Evolutionary conservation across 2,113 vertebrate species (phyloP), one percentile per base, ranked within the genome.

Genomic region (Pseudolaguvia tuberculata): DNA sequence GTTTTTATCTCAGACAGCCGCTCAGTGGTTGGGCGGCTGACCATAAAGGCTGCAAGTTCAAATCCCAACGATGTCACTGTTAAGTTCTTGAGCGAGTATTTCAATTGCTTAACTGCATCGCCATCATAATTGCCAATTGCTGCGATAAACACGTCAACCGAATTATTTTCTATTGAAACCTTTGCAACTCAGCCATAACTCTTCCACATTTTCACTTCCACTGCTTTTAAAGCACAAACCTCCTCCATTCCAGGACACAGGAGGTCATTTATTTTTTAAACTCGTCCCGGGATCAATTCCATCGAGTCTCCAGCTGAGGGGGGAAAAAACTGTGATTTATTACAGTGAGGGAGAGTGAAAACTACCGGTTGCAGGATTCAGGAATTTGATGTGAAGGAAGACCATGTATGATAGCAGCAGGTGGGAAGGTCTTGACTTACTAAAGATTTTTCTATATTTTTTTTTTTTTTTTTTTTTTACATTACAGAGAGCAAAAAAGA

Each of bases 391-490:
- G 51, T 35, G 66, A 15, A 59, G 66, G 29, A 76, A 71, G 73
- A 55, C 20, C 56, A 50, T 27, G 23, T 65, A 65, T 45, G 58
- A 75, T 74, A 42, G 65, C 73, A 79, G 74, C 75, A 77, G 78
- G 78, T 82, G 75, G 71, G 45, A 53, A 48, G 73, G 50, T 39
- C 71, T n/a, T 73, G 57, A 57, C 77, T 73, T 74, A 72, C 76
- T 74, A 70, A 62, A 51, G 57, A 42, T 61, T 27, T 72, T 5
- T 77, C 77, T 77, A 53, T 27, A n/a, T 11, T 55, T 52, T 52
- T 27, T 7, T 4, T 35, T 27, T 72, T 5, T 77, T 79, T 77
- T 53, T 27, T 31, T 12, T 55, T 53, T 53, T 10, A 5, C 29
- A 20, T 27, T 9, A 10, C 35, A 47, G 69, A 10, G 12, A 15